Evolutionary conservation across 2,888 invertebrate species (phyloP).

Genomic region (Meteorus cinctellus): DNA sequence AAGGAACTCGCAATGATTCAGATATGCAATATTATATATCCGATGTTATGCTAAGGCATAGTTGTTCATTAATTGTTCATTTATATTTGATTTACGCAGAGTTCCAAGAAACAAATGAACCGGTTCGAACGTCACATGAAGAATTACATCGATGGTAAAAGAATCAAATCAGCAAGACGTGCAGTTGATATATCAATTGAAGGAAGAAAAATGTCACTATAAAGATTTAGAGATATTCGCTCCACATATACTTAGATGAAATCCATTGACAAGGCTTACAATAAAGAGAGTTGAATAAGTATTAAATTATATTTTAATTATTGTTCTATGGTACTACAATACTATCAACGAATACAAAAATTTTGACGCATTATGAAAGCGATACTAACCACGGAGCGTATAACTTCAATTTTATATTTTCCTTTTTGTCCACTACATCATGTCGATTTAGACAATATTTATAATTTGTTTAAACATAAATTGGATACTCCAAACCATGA

Average conservation of each 20-base stretch:
- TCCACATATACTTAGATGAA: neutral
- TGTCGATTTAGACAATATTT: neutral
- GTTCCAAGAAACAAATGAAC: constrained; percentile 88
- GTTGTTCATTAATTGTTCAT: neutral
- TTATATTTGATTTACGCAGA: constrained; percentile 73
- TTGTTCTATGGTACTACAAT: neutral
- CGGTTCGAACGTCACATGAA: constrained; percentile 95
- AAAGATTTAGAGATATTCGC: constrained; percentile 61
- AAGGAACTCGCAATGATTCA: constrained; percentile 22
- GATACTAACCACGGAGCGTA: no score
- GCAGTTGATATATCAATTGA: constrained; percentile 97
- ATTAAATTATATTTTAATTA: neutral
- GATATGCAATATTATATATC: neutral
- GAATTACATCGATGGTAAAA: constrained; percentile 89
- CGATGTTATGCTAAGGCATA: neutral
- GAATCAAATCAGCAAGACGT: constrained; percentile 84
- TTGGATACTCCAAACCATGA: no score
- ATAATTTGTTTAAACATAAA: no score
- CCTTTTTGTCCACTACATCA: neutral
- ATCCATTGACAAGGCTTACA: neutral
- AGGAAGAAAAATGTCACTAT: constrained; percentile 96
- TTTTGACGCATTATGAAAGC: no score
- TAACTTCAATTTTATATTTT: no score
- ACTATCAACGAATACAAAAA: neutral
- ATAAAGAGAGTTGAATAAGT: neutral